These are phyloP conservation scores for Diaphora mendica DNA, from an alignment of 2,888 invertebrate species.

Conservation along the genomic window DNA sequence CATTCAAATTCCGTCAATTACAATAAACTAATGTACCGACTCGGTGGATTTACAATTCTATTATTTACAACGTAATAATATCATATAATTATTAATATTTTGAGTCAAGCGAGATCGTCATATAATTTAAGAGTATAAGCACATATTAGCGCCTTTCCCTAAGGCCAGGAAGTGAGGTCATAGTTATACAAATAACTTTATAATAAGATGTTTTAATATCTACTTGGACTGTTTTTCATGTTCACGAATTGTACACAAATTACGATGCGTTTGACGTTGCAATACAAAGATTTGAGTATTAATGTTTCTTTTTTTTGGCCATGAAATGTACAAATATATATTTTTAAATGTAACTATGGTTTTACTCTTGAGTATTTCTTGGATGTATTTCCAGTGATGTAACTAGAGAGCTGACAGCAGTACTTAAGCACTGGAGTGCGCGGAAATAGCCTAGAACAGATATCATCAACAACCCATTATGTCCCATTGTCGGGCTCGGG, in stretches of 20 bases:
- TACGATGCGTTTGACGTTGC: neutral
- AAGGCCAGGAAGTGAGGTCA: neutral
- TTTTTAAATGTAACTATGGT: neutral
- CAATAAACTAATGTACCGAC: slow-evolving; percentile 37
- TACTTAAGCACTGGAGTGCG: no score
- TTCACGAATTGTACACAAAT: neutral
- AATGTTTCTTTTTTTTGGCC: neutral
- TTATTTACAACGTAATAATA: slow-evolving; percentile 41
- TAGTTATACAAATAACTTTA: neutral
- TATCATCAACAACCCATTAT: no score
- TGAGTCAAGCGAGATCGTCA: slow-evolving; percentile 57
- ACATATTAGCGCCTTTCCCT: neutral
- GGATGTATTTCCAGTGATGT: no score
- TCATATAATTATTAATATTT: slow-evolving; percentile 24
- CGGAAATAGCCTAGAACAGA: no score
- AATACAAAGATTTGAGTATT: neutral
- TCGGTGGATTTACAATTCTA: slow-evolving; percentile 49
- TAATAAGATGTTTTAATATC: neutral
- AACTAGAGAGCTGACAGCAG: no score
- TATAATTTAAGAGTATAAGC: slow-evolving; percentile 25
- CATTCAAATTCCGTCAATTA: slow-evolving; percentile 23
- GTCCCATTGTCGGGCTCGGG: no score
- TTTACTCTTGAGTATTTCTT: neutral
- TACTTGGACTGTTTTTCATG: neutral
- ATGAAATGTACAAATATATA: neutral